These are phyloP conservation scores for Caenorhabditis sp. DNA, from an alignment of 2,888 invertebrate genomes.

Conservation along the genomic window DNA sequence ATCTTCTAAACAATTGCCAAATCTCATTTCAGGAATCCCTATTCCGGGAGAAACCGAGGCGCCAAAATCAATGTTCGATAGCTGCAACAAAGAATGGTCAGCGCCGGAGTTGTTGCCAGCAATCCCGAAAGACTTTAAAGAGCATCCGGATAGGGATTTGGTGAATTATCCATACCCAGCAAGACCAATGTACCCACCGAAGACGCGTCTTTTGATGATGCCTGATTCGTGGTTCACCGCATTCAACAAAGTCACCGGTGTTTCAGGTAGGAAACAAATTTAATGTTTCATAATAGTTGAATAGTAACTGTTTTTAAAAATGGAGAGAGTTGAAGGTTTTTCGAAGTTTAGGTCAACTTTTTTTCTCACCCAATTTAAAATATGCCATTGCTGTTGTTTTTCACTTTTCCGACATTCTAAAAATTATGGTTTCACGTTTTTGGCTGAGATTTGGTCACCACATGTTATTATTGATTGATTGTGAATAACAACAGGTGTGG, in stretches of 20 bases:
- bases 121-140: constrained; percentile 70
- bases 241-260: constrained; percentile 91
- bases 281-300: too few species aligned
- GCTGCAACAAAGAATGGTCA: constrained; percentile 63
- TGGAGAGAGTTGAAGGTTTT: too few species aligned
- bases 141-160: constrained; percentile 78
- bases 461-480: too few species aligned
- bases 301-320: too few species aligned
- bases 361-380: too few species aligned
- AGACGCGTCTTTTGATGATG: constrained; percentile 85
- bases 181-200: constrained; percentile 79
- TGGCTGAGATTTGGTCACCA: too few species aligned
- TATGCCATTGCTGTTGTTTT: background rate
- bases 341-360: too few species aligned
- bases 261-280: constrained; percentile 74
- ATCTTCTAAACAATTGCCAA: background rate
- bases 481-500: too few species aligned
- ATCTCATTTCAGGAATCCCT: constrained; percentile 48
- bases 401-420: background rate
- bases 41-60: constrained; percentile 54
- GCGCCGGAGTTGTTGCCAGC: constrained; percentile 61
- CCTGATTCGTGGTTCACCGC: constrained; percentile 94
- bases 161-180: constrained; percentile 81
- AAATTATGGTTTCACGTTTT: too few species aligned
- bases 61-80: constrained; percentile 66